Conservation (phyloP, 2,797 vertebrate genomes). For the Rhyacichthys aspro region DNA sequence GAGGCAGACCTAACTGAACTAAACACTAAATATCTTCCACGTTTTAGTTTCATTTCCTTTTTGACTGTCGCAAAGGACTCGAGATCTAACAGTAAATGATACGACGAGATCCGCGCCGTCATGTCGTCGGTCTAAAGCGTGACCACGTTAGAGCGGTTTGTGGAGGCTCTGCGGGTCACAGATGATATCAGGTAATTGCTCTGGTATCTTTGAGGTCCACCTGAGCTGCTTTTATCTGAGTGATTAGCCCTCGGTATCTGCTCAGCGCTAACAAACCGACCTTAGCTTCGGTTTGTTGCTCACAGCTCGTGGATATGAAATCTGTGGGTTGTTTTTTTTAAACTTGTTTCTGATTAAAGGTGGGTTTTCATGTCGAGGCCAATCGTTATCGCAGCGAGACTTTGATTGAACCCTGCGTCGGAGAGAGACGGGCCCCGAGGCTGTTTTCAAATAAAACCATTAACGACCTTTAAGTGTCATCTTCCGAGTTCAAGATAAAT, state of each 20-base stretch:
- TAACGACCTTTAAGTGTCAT: neutral
- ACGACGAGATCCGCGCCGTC: too few relatives aligned
- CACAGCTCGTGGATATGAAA: neutral
- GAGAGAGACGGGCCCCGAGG: too few relatives aligned
- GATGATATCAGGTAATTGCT: constrained; percentile 58
- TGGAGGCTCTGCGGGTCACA: constrained; percentile 27
- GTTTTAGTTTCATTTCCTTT: too few relatives aligned
- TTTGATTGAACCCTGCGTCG: neutral
- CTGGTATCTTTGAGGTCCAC: constrained; percentile 38
- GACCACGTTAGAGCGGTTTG: too few relatives aligned
- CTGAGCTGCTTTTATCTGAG: constrained; percentile 47
- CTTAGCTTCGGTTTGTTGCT: constrained; percentile 1
- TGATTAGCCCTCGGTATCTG: constrained; percentile 42
- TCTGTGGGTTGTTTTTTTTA: neutral
- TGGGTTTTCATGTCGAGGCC: neutral
- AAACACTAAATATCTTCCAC: too few relatives aligned
- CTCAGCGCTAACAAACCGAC: constrained; percentile 31
- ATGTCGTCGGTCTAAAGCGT: too few relatives aligned
- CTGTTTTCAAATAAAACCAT: neutral
- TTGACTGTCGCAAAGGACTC: too few relatives aligned
- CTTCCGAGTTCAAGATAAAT: too few relatives aligned
- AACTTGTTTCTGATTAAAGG: neutral
- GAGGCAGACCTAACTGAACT: too few relatives aligned
- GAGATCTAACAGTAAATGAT: too few relatives aligned
- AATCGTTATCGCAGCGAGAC: neutral